Evolutionary conservation across 2,888 invertebrate genomes (phyloP), one percentile per base, ranked within the genome.

Genomic region (Scaptomyza reducta): DNA sequence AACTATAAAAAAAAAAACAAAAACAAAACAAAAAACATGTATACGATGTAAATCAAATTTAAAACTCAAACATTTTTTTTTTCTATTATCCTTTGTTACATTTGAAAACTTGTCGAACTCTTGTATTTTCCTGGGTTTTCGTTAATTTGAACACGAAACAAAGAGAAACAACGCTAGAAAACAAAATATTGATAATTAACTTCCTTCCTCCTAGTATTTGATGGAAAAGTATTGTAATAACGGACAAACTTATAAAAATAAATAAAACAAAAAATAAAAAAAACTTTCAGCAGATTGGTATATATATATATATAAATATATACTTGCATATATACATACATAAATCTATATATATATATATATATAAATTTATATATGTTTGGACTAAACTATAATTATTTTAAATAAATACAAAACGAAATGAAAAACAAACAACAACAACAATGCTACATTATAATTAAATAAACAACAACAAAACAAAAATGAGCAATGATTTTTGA

Each of bases 21-120:
- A 22, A 22, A 22, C 22, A 22, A 35, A 60, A 31, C 42, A 29
- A 47, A 62, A 70, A 79, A 50, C 60, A 80, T 80, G 78, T 78
- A 78, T 78, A 78, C 78, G 78, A 78, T 78, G 78, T 80, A 78
- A 78, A 78, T 78, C 77, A 63, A 78, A 78, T 79, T 78, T 78
- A 74, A 63, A 57, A 66, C 40, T 16, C 56, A 31, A 49, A 44
- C 44, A 33, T 38, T 49, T 27, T 56, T 73, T 65, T 47, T 58
- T 63, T 53, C 22, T 54, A 11, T 2, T 2, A 33, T 0, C 16
- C 40, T 53, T 35, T 54, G 47, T 57, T 57, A 41, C 47, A 47
- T 29, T 42, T 27, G 18, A 29, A 42, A 47, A 35, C 46, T 16
- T 1, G 13, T 14, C 41, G 27, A n/a, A 40, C 55, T 61, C 45